Percentiles rank a stretch among this genome's conserved stretches.
Evolutionary conservation across 2,797 vertebrate genomes (phyloP).

Genomic region (Oreortyx pictus): DNA sequence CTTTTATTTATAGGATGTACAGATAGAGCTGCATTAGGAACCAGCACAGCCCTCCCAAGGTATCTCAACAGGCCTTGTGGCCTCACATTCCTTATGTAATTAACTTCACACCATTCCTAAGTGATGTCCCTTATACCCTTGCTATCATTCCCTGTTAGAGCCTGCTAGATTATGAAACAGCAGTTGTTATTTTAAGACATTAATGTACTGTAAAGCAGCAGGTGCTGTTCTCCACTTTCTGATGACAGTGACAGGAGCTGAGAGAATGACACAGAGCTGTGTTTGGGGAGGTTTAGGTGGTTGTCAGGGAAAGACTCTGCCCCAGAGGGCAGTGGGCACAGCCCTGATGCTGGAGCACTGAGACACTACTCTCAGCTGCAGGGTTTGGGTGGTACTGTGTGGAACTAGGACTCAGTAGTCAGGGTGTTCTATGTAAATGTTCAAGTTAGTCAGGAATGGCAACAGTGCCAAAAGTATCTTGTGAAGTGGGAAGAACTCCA

Average conservation of each 20-base stretch:
- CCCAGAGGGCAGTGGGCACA: not conserved
- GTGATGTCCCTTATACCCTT: not conserved
- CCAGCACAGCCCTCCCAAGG: not conserved
- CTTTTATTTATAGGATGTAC: not conserved
- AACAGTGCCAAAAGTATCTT: not conserved
- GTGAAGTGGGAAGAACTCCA: not conserved
- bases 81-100: not conserved
- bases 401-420: not conserved
- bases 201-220: not conserved
- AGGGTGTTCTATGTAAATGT: not conserved
- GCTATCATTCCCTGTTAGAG: not conserved
- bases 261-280: not conserved
- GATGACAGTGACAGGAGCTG: not conserved
- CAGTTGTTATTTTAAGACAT: not conserved
- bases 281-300: not conserved
- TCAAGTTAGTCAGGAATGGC: not conserved
- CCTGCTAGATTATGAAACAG: not conserved
- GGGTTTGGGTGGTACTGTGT: not conserved
- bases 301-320: not conserved
- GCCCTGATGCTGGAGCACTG: not conserved
- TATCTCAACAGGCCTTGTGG: not conserved
- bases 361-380: not conserved
- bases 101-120: not conserved
- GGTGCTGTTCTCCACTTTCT: not conserved
- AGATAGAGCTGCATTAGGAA: not conserved